phyloP scores from a whole-genome alignment of 1,140 invertebrate species.

The Frieseomelitta varia region DNA sequence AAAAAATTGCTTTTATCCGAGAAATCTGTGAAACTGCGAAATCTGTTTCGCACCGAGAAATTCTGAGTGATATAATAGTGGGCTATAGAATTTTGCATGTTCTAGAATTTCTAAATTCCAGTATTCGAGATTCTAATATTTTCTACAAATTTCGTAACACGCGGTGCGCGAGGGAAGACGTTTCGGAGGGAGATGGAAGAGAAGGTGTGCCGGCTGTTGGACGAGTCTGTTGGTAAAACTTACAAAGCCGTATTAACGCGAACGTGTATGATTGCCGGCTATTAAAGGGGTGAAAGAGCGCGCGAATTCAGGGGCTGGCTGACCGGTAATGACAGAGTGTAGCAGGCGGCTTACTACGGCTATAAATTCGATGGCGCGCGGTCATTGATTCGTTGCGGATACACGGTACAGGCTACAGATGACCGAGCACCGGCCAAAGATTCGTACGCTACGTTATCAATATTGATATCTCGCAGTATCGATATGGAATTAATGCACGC shows the following conservation, averaged over 20 bases:
- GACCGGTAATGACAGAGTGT: conserved; percentile 36
- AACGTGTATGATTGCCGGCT: conserved; percentile 10
- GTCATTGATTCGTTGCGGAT: conserved; percentile 14
- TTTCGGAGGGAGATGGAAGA: neutral
- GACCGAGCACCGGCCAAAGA: conserved; percentile 15
- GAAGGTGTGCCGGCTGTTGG: too few species aligned
- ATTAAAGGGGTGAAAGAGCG: conserved; percentile 35
- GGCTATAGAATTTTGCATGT: too few species aligned
- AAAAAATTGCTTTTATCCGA: too few species aligned
- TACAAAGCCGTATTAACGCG: conserved; percentile 10
- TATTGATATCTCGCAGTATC: conserved; percentile 35
- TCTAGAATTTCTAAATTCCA: too few species aligned
- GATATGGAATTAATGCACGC: neutral
- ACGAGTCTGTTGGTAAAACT: neutral
- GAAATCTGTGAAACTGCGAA: too few species aligned
- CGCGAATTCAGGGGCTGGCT: conserved; percentile 19
- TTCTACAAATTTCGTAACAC: too few species aligned
- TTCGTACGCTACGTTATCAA: conserved; percentile 14
- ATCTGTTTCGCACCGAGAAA: too few species aligned
- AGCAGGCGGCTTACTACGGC: too few species aligned
- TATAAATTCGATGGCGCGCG: conserved; percentile 34
- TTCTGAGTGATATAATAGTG: too few species aligned
- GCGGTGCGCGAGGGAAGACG: too few species aligned
- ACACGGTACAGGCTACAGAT: neutral
- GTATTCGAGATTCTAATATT: too few species aligned